phyloP scores from a whole-genome alignment of 2,113 vertebrate species.

The Gobio gobio region DNA sequence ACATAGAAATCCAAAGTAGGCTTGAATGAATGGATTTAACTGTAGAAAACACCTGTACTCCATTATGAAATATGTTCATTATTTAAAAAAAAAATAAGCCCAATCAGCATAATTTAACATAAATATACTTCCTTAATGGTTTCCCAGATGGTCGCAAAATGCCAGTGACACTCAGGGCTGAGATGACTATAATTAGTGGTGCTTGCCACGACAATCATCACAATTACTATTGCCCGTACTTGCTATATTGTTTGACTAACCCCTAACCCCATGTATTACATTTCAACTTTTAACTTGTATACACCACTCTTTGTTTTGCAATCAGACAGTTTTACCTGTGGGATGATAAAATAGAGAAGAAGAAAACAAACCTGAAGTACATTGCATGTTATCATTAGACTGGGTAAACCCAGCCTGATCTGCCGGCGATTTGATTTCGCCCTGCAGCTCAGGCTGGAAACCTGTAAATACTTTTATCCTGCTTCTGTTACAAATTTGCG shows the following conservation, averaged over 20 bases:
- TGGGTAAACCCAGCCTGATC: too few species aligned
- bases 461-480: too few species aligned
- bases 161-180: neutral
- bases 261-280: neutral
- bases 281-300: neutral
- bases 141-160: constrained; percentile 27
- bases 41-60: constrained; percentile 28
- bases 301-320: neutral
- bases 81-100: neutral
- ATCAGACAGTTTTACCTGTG: neutral
- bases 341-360: neutral
- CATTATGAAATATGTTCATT: neutral
- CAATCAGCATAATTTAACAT: constrained; percentile 31
- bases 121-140: neutral
- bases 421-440: too few species aligned
- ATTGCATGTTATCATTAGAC: too few species aligned
- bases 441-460: too few species aligned
- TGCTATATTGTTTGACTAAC: neutral
- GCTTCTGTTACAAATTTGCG: too few species aligned
- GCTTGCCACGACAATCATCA: neutral
- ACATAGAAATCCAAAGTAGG: constrained; percentile 21
- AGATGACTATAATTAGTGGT: neutral
- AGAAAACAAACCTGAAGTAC: too few species aligned
- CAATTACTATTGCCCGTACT: neutral
- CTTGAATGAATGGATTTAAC: constrained; percentile 23